Evolutionary conservation across 2,888 invertebrate genomes (phyloP), one percentile per base, ranked within the genome.

Genomic region (Ptychoptera contaminata): DNA sequence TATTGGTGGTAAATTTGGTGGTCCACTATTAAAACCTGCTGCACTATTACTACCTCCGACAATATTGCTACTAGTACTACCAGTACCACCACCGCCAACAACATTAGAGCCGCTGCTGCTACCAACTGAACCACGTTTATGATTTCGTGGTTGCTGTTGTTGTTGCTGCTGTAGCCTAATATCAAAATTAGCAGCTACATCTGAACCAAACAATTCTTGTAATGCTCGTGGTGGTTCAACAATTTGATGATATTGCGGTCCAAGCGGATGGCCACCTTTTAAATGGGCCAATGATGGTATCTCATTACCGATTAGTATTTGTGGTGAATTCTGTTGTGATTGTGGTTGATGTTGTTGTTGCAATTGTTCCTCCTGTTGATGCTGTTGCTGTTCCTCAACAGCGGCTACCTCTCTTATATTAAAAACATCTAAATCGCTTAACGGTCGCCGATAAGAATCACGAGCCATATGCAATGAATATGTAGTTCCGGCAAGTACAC

Each of bases 1-100:
- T 46, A 71, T 57, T 52, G 62, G 55, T 57, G 62, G 52, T 41
- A 51, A 42, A 42, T 49, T 49, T 56, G 45, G 55, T 52, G 42
- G 44, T 11, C 45, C 42, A 29, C 40, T 48, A 37, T 44, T 48
- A 5, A 23, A 23, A 23, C 7, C 23, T 23, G 23, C 23, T 23
- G 23, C 23, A 23, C 23, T 23, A 23, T 23, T 23, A 23, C 23
- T 23, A 23, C 23, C 23, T n/a, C 48, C 50, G 46, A 45, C 51
- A 45, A 40, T 16, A 40, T 31, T 16, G 31, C 14, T 30, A 40
- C 31, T 31, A 49, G 30, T 14, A 40, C 14, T 30, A 40, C 31
- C 40, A 49, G 15, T 32, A 40, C 32, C 32, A 34, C 15, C 15
- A 16, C 34, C 50, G 37, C 47, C 52, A 37, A 49, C 53, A 47